Percentiles rank a stretch among this genome's conserved stretches.
Evolutionary conservation across 2,113 vertebrate genomes (phyloP).

Genomic region (Chascanopsetta lugubris): DNA sequence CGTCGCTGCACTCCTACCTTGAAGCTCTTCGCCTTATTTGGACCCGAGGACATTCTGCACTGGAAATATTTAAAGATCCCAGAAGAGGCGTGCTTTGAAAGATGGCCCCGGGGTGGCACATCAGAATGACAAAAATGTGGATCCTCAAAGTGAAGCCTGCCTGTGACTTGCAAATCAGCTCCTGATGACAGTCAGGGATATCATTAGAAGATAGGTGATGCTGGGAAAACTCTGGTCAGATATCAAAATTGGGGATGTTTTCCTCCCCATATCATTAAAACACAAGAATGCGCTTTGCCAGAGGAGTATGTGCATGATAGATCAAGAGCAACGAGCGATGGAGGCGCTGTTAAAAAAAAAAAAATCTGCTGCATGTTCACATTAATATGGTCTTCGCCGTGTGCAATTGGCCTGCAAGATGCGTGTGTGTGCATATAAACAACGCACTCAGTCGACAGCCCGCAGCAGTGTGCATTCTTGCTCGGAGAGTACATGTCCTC

Average conservation of each 20-base stretch:
- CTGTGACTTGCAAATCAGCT: conserved; percentile 58
- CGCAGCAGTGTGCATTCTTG: conserved; percentile 72
- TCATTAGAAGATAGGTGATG: conserved; percentile 22
- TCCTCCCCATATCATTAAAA: conserved; percentile 16
- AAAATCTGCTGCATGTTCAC: conserved; percentile 60
- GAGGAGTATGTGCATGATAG: conserved; percentile 32
- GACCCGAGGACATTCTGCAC: conserved; percentile 81
- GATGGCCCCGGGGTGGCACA: conserved; percentile 80
- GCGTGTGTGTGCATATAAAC: conserved; percentile 59
- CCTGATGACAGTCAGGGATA: conserved; percentile 17
- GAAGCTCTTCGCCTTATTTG: conserved; percentile 80
- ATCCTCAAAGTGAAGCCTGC: conserved; percentile 65
- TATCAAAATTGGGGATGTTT: conserved; percentile 3
- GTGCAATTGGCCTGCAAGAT: conserved; percentile 54
- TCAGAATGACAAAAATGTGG: conserved; percentile 73
- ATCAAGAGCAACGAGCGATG: conserved; percentile 46
- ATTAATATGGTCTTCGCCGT: conserved; percentile 47
- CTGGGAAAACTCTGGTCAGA: conserved; percentile 25
- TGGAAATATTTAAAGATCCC: conserved; percentile 86
- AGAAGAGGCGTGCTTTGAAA: conserved; percentile 83
- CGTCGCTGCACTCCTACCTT: conserved; percentile 74
- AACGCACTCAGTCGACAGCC: conserved; percentile 71
- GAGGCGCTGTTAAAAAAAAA: conserved; percentile 20
- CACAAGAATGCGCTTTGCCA: conserved; percentile 35
- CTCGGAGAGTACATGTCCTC: conserved; percentile 75